Conservation (phyloP, 2,113 vertebrate genomes). For the Pluvialis apricaria region DNA sequence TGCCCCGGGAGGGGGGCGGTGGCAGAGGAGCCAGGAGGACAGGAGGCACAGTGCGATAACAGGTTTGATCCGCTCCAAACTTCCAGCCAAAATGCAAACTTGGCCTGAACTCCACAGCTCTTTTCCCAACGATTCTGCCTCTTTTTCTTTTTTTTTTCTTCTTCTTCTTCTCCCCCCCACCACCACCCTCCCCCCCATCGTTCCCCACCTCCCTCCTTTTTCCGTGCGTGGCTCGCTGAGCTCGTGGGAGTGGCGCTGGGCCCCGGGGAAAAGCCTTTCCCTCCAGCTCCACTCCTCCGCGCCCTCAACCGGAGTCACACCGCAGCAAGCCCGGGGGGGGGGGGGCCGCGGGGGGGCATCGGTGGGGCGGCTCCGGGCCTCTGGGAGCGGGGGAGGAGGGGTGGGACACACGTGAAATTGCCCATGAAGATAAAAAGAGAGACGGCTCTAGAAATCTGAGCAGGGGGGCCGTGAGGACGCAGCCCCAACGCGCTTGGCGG, state of each 20-base stretch:
- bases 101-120: slow-evolving; percentile 31
- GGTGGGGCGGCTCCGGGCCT: not conserved
- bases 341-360: not conserved
- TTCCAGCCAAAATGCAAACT: slow-evolving; percentile 54
- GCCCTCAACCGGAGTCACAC: not conserved
- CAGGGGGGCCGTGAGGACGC: not conserved
- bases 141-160: too few relatives aligned
- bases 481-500: not conserved
- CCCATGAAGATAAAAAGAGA: not conserved
- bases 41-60: not conserved
- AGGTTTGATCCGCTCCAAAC: slow-evolving; percentile 47
- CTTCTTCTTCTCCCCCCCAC: too few relatives aligned
- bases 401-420: not conserved
- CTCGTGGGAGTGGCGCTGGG: not conserved
- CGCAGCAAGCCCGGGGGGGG: not conserved
- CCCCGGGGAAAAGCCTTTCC: not conserved
- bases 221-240: not conserved
- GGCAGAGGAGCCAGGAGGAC: not conserved
- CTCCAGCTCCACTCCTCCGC: not conserved
- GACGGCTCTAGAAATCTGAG: not conserved
- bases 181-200: too few relatives aligned
- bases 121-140: not conserved
- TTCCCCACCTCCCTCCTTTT: not conserved
- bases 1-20: not conserved
- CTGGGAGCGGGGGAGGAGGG: not conserved